These are phyloP conservation scores for Myotis planiceps DNA, from an alignment of 2,797 vertebrate species.

Conservation along the genomic window DNA sequence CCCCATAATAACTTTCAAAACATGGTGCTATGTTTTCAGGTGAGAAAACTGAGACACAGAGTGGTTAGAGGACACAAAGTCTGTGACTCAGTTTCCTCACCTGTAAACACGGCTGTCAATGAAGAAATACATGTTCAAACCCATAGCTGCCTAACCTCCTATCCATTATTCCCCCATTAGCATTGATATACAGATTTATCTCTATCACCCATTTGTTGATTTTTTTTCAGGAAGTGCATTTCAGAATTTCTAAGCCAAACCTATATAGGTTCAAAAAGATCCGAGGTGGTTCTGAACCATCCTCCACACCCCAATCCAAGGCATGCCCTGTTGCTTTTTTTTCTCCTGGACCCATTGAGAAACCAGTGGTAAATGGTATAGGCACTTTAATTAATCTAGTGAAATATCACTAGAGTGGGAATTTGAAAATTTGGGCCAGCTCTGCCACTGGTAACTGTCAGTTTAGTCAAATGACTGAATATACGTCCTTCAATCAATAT, in stretches of 20 bases:
- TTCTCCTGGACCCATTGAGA: background rate
- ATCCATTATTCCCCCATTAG: background rate
- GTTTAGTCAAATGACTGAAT: background rate
- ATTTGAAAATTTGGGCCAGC: background rate
- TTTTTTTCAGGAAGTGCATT: background rate
- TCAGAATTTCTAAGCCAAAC: slow-evolving; percentile 9
- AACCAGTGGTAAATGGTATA: background rate
- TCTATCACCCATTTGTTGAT: background rate
- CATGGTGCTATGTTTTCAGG: background rate
- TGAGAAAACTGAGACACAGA: background rate
- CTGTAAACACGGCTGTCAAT: background rate
- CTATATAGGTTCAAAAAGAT: background rate
- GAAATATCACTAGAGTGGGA: background rate
- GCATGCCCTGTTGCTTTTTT: background rate
- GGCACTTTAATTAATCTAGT: background rate
- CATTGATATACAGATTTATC: background rate
- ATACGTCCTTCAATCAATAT: background rate
- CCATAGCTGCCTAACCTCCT: background rate
- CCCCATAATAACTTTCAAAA: background rate
- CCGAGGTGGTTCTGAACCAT: background rate
- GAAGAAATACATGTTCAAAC: background rate
- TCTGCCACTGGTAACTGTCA: background rate
- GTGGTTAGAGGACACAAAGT: background rate
- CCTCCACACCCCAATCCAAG: background rate
- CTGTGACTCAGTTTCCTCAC: background rate